Conservation (phyloP, 1,140 invertebrate genomes). For the Tachypleus tridentatus region DNA sequence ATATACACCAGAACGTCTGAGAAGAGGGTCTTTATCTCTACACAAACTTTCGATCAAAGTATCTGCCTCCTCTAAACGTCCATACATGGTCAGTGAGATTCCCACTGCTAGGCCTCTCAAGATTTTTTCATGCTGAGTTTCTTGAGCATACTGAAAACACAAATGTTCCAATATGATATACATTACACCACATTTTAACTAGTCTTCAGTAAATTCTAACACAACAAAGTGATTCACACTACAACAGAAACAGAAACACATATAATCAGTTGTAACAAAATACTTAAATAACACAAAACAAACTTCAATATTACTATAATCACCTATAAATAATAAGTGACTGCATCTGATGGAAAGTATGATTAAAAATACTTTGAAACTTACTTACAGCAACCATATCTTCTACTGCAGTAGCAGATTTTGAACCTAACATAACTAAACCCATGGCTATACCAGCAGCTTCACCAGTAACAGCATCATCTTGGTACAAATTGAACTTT, state of each 20-base stretch:
- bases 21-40: slow-evolving; percentile 59
- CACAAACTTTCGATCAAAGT: slow-evolving; percentile 76
- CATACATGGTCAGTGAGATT: slow-evolving; percentile 94
- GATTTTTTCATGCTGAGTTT: slow-evolving; percentile 98
- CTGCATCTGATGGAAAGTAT: background rate
- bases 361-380: slow-evolving; percentile 7
- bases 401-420: slow-evolving; percentile 71
- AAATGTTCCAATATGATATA: too few species aligned
- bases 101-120: slow-evolving; percentile 87
- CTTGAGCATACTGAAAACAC: slow-evolving; percentile 53
- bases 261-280: too few species aligned
- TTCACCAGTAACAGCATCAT: slow-evolving; percentile 97
- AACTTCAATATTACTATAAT: too few species aligned
- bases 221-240: too few species aligned
- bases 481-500: slow-evolving; percentile 94
- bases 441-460: slow-evolving; percentile 97
- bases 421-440: slow-evolving; percentile 94
- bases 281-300: too few species aligned
- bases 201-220: too few species aligned
- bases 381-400: slow-evolving; percentile 74
- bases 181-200: too few species aligned
- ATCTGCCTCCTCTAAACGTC: slow-evolving; percentile 90
- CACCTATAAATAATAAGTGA: background rate
- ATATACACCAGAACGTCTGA: slow-evolving; percentile 89
- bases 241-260: too few species aligned